A percentile compares a stretch with the other conserved stretches of the same genome.
These are phyloP conservation scores for Zaprionus gabonicus DNA, from an alignment of 1,140 invertebrate species.

Conservation along the genomic window DNA sequence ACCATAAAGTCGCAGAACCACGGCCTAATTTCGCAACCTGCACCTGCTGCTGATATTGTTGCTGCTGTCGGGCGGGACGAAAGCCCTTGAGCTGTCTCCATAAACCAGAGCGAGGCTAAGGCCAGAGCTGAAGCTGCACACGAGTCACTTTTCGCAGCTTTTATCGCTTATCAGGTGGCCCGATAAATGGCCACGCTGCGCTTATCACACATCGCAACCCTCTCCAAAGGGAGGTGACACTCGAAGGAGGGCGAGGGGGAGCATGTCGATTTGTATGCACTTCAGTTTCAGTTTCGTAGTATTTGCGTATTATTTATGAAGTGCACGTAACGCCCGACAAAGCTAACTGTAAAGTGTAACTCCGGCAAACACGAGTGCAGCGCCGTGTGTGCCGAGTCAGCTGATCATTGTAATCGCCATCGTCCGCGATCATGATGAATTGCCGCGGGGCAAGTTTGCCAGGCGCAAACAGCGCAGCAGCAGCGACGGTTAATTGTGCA, in stretches of 20 bases:
- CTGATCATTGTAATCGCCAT: constrained; percentile 38
- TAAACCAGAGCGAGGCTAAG: constrained; percentile 25
- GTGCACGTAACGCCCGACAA: constrained; percentile 38
- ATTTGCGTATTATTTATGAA: constrained; percentile 37
- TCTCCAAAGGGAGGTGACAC: neutral
- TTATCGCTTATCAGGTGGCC: constrained; percentile 7
- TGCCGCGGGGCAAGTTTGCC: constrained; percentile 4
- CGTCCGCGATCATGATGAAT: constrained; percentile 54
- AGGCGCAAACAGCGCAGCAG: constrained; percentile 7
- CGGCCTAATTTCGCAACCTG: constrained; percentile 18
- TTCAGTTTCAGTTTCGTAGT: constrained; percentile 19
- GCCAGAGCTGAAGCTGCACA: neutral
- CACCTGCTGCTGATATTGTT: neutral
- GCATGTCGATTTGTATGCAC: constrained; percentile 42
- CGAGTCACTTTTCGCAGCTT: neutral
- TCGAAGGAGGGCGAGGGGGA: neutral
- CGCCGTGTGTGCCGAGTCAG: constrained; percentile 21
- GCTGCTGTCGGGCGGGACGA: neutral
- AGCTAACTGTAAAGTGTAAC: constrained; percentile 47
- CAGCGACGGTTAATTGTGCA: constrained; percentile 1
- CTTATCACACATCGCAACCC: constrained; percentile 7
- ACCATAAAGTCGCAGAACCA: constrained; percentile 17
- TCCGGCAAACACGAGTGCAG: constrained; percentile 15
- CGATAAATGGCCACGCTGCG: constrained; percentile 10
- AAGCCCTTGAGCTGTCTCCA: constrained; percentile 21